These are phyloP conservation scores for Zeugodacus cucurbitae DNA, from an alignment of 1,140 invertebrate genomes.

Conservation along the genomic window DNA sequence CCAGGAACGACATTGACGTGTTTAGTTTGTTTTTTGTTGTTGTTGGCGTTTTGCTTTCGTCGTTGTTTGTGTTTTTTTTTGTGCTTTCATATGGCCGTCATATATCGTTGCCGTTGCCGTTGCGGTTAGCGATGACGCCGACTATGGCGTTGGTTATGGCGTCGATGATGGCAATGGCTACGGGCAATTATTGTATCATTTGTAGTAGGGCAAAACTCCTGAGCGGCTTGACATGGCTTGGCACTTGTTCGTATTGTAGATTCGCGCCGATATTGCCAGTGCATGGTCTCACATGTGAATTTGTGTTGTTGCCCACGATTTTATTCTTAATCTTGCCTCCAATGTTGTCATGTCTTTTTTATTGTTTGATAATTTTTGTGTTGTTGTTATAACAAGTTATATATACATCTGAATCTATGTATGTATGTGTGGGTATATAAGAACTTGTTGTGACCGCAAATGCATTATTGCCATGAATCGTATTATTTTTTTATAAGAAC, in stretches of 20 bases:
- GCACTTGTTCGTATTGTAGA: not conserved
- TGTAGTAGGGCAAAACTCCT: not conserved
- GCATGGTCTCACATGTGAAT: not conserved
- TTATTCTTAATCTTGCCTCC: not conserved
- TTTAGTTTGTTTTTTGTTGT: not conserved
- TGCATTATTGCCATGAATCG: not conserved
- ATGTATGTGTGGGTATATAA: not conserved
- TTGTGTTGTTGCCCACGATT: not conserved
- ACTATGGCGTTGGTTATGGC: not conserved
- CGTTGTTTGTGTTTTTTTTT: not conserved
- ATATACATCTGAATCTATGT: not conserved
- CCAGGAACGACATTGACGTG: not conserved
- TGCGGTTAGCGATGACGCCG: not conserved
- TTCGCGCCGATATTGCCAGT: not conserved
- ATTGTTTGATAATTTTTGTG: not conserved
- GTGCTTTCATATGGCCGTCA: not conserved
- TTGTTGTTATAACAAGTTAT: not conserved
- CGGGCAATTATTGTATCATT: constrained; percentile 63
- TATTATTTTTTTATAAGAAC: not conserved
- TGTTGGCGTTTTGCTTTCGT: not conserved
- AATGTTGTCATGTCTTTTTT: not conserved
- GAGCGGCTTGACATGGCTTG: not conserved
- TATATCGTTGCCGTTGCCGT: not conserved
- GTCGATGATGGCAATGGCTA: constrained; percentile 12
- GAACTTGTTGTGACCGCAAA: not conserved